Base-by-base conservation (phyloP, 64 coral and sea anemone species). In the Catalaphyllia jardinei region DNA sequence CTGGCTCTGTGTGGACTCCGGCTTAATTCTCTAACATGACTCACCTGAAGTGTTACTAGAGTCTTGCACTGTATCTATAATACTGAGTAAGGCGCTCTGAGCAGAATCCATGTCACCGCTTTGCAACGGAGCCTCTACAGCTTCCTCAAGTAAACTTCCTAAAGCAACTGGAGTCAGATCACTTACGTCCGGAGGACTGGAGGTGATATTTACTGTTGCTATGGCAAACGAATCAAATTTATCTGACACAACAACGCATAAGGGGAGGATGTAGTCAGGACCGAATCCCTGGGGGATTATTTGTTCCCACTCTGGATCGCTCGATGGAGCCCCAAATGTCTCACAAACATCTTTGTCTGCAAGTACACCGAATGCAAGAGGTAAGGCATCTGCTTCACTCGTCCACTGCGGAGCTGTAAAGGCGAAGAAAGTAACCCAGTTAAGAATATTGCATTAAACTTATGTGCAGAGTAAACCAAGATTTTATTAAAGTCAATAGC, bases 231-330 rank as follows among this genome's bases (percentile, higher is more conserved):
- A 71, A 7, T 51, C 62, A 85, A 71, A 85, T 12, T 39, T 42
- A 69, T 85, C 81, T 62, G 15, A 18, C 3, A 85, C 81, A 13
- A 85, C 16, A 20, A 85, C 62, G 31, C 81, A 85, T 18, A 85
- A 60, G 6, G 62, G 10, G 13, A 85, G 81, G 19, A 42, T 85
- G n/a, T 69, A 51, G 50, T 28, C 24, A 28, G 81, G 10, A 35
- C 38, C 62, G 2, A 30, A 49, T 24, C 81, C 81, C 19, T 35
- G 30, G 18, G 81, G 81, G 62, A 85, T 49, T 20, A 71, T 71
- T 10, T 27, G 62, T 8, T 18, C 65, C 22, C 31, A n/a, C 52
- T 71, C 81, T 22, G 35, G 61, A 51, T 10, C 65, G 24, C 46
- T 52, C 1, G 62, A 69, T 19, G 81, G 63, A 51, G n/a, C 28